phyloP scores from a whole-genome alignment of 2,797 vertebrate genomes.

The Notolabrus celidotus region DNA sequence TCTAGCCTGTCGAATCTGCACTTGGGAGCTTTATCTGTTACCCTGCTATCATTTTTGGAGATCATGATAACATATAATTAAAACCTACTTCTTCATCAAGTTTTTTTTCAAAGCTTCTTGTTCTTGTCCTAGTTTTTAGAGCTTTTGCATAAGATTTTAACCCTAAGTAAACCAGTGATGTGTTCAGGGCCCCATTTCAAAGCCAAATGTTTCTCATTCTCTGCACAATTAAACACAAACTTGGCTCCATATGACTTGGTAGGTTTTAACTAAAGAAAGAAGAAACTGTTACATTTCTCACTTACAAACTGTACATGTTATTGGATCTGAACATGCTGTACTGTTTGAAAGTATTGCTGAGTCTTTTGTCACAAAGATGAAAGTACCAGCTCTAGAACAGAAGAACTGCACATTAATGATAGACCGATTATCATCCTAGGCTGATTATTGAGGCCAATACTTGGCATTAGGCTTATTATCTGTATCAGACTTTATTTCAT shows the following conservation, averaged over 20 bases:
- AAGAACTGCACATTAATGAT: too few relatives aligned
- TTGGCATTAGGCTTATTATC: too few relatives aligned
- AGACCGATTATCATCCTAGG: too few relatives aligned
- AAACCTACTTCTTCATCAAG: not conserved
- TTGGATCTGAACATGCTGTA: constrained; percentile 9
- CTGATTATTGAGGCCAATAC: too few relatives aligned
- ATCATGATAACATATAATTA: constrained; percentile 25
- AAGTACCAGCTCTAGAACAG: too few relatives aligned
- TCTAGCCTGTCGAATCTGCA: constrained; percentile 7
- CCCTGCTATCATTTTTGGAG: constrained; percentile 9
- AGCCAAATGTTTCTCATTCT: constrained; percentile 23
- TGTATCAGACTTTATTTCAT: too few relatives aligned
- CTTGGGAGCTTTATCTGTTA: constrained; percentile 2
- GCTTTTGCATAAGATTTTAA: too few relatives aligned
- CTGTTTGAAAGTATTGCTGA: constrained; percentile 18
- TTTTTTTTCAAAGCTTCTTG: not conserved
- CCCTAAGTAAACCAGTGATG: not conserved
- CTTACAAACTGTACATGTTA: constrained; percentile 19
- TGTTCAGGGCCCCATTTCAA: constrained; percentile 18
- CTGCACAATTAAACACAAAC: constrained; percentile 22
- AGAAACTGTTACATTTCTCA: constrained; percentile 16
- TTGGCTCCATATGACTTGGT: not conserved
- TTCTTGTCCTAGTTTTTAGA: not conserved
- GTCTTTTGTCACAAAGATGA: too few relatives aligned
- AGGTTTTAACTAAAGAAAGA: constrained; percentile 2